Percentiles rank a stretch among this genome's conserved stretches.
phyloP scores from a whole-genome alignment of 1,140 invertebrate genomes.

The Ephestia elutella region DNA sequence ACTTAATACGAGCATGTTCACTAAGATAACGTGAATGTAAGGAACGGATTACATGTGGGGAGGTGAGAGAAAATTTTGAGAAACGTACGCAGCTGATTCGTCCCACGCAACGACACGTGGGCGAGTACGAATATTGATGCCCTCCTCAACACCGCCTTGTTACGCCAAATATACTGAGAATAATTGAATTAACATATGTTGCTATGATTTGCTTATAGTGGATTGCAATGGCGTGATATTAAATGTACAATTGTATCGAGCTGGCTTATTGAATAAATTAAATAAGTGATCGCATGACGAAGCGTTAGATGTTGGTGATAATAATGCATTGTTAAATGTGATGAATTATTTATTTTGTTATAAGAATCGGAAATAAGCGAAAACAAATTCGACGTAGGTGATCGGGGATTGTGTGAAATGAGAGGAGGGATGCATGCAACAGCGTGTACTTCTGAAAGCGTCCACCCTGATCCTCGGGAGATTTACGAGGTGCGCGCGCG shows the following conservation, averaged over 20 bases:
- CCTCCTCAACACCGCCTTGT: constrained; percentile 25
- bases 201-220: constrained; percentile 11
- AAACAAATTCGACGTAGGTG: constrained; percentile 19
- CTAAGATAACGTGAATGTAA: constrained; percentile 31
- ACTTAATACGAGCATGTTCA: constrained; percentile 30
- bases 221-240: constrained; percentile 16
- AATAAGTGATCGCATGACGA: constrained; percentile 9
- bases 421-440: constrained; percentile 20
- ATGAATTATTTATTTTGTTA: constrained; percentile 19
- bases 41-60: constrained; percentile 30
- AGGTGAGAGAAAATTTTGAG: constrained; percentile 40
- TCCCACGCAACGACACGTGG: constrained; percentile 41
- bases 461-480: constrained; percentile 24
- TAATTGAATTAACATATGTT: constrained; percentile 25
- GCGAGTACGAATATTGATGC: constrained; percentile 47
- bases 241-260: constrained; percentile 8
- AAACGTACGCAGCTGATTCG: constrained; percentile 22
- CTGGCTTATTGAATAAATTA: constrained; percentile 16
- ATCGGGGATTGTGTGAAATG: constrained; percentile 16
- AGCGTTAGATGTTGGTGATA: constrained; percentile 13
- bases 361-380: constrained; percentile 7
- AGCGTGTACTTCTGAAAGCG: constrained; percentile 29
- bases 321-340: constrained; percentile 11
- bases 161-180: constrained; percentile 28
- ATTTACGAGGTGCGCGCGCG: constrained; percentile 48